Percentiles rank a stretch among this genome's conserved stretches.
Evolutionary conservation across 1,140 invertebrate genomes (phyloP).

Genomic region (Trichoplusia ni): DNA sequence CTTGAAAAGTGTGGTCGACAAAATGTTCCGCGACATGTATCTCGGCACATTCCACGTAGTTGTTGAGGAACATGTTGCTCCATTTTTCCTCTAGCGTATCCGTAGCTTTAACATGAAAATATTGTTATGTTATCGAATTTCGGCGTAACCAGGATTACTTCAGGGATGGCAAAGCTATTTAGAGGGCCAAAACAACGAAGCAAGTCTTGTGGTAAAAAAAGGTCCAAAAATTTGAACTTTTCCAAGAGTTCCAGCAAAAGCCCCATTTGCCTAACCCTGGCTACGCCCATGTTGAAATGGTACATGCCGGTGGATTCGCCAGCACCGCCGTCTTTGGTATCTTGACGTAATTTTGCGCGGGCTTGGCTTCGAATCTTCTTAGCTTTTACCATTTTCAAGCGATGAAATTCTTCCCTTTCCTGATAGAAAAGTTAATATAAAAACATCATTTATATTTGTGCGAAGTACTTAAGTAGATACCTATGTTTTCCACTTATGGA

Average conservation of each 20-base stretch:
- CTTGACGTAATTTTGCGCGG: slow-evolving; percentile 36
- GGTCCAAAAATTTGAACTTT: background rate
- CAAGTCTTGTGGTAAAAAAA: too few relatives aligned
- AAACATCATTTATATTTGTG: too few relatives aligned
- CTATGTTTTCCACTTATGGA: slow-evolving; percentile 8
- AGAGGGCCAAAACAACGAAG: too few relatives aligned
- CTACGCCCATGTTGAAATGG: background rate
- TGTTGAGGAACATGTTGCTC: too few relatives aligned
- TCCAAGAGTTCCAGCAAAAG: background rate
- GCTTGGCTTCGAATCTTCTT: slow-evolving; percentile 62
- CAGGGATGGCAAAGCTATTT: too few relatives aligned
- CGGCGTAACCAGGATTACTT: too few relatives aligned
- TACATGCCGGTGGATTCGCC: slow-evolving; percentile 39
- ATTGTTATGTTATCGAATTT: too few relatives aligned
- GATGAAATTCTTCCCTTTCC: slow-evolving; percentile 77
- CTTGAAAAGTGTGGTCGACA: too few relatives aligned
- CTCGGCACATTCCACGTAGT: too few relatives aligned
- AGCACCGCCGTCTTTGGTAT: slow-evolving; percentile 29
- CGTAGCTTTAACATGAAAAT: too few relatives aligned
- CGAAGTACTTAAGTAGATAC: background rate
- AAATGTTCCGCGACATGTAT: too few relatives aligned
- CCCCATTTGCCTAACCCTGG: background rate
- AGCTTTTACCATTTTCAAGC: slow-evolving; percentile 75
- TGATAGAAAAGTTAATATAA: slow-evolving; percentile 26
- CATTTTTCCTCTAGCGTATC: too few relatives aligned